Conservation (phyloP, 2,888 invertebrate genomes). For the Orthonychiurus folsomi region DNA sequence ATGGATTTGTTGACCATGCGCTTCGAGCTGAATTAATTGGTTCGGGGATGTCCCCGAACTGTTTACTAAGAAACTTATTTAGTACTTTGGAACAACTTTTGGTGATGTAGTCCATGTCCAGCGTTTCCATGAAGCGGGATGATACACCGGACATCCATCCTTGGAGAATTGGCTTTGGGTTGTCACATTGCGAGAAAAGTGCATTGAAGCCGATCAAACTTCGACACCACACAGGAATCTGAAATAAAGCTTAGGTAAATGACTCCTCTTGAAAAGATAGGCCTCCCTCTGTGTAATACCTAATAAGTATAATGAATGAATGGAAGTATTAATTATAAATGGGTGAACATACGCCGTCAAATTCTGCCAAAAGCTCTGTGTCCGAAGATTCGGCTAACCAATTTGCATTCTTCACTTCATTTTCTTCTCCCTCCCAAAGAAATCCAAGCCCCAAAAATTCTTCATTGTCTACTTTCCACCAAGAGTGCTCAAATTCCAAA, state of each 20-base stretch:
- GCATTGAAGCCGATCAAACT: slow-evolving; percentile 60
- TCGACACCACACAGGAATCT: slow-evolving; percentile 51
- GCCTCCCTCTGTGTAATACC: not conserved
- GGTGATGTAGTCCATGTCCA: slow-evolving; percentile 51
- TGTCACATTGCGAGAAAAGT: slow-evolving; percentile 53
- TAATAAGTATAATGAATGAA: too few relatives aligned
- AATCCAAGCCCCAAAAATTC: slow-evolving; percentile 49
- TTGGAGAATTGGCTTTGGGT: slow-evolving; percentile 47
- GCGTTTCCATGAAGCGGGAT: slow-evolving; percentile 54
- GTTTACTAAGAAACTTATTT: slow-evolving; percentile 49
- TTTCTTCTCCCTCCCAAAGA: slow-evolving; percentile 52
- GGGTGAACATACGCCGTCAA: slow-evolving; percentile 20
- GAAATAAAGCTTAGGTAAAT: not conserved
- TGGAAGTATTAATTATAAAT: too few relatives aligned
- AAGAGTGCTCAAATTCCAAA: slow-evolving; percentile 54
- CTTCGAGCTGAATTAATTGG: slow-evolving; percentile 53
- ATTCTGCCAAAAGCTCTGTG: slow-evolving; percentile 14
- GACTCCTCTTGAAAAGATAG: not conserved
- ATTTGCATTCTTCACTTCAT: slow-evolving; percentile 35
- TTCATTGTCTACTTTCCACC: slow-evolving; percentile 50
- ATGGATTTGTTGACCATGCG: slow-evolving; percentile 60
- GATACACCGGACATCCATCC: slow-evolving; percentile 62
- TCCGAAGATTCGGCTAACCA: slow-evolving; percentile 27
- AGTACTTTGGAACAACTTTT: slow-evolving; percentile 50
- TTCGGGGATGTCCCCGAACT: slow-evolving; percentile 44